Conservation (phyloP, 2,888 invertebrate species). For the Caenorhabditis sinica region DNA sequence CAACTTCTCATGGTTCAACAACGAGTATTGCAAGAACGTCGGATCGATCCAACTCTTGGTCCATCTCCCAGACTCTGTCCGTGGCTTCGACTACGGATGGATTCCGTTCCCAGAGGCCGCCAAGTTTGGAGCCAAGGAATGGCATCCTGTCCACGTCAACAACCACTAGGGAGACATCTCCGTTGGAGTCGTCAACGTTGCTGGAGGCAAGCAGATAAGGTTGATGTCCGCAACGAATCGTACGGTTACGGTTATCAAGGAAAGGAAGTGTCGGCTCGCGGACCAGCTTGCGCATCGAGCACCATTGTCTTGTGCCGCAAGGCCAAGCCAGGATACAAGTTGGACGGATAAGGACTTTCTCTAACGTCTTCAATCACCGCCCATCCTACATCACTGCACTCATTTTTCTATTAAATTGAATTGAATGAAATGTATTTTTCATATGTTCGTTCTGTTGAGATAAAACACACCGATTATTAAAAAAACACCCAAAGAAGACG, state of each 20-base stretch:
- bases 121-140: slow-evolving; percentile 77
- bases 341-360: slow-evolving; percentile 64
- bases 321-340: slow-evolving; percentile 76
- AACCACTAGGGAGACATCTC: slow-evolving; percentile 79
- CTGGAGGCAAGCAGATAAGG: slow-evolving; percentile 80
- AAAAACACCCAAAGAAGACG: too few species aligned
- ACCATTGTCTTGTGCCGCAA: slow-evolving; percentile 78
- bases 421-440: too few species aligned
- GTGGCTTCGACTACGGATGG: slow-evolving; percentile 82
- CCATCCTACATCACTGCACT: too few species aligned
- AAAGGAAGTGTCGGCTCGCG: slow-evolving; percentile 68
- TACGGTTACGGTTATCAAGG: slow-evolving; percentile 63
- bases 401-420: too few species aligned
- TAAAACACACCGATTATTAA: too few species aligned
- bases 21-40: slow-evolving; percentile 61
- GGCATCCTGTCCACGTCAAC: slow-evolving; percentile 77
- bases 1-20: slow-evolving; percentile 76
- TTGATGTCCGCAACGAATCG: slow-evolving; percentile 80
- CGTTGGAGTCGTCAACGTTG: slow-evolving; percentile 74
- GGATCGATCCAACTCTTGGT: slow-evolving; percentile 76
- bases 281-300: slow-evolving; percentile 34
- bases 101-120: too few species aligned
- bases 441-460: too few species aligned
- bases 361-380: too few species aligned
- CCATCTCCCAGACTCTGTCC: slow-evolving; percentile 78